Evolutionary conservation across 2,113 vertebrate species (phyloP).

Genomic region (Castor canadensis): DNA sequence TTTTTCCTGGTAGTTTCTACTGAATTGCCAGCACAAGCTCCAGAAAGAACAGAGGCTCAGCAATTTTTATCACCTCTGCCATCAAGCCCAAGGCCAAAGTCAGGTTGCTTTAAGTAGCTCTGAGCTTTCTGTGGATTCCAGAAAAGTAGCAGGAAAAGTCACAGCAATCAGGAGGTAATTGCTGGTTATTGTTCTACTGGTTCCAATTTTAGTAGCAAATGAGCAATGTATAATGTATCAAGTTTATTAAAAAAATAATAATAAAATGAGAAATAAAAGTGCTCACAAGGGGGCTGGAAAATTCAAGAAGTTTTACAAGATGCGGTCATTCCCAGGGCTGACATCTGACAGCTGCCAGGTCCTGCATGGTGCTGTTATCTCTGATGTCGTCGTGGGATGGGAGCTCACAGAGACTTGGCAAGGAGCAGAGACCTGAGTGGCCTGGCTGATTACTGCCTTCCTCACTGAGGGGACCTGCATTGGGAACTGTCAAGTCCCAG

Average conservation of each 20-base stretch:
- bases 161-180: conserved; percentile 48
- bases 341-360: not conserved
- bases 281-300: conserved; percentile 38
- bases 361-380: conserved; percentile 18
- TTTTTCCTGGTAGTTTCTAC: not conserved
- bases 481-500: not conserved
- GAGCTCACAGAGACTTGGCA: not conserved
- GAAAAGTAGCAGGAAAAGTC: not conserved
- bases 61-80: no score
- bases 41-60: no score
- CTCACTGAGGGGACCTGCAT: not conserved
- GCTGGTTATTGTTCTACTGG: conserved; percentile 73
- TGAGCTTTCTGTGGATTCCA: not conserved
- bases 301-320: not conserved
- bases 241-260: conserved; percentile 78
- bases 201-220: conserved; percentile 80
- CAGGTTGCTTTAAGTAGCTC: not conserved
- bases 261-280: conserved; percentile 77
- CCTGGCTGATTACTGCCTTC: not conserved
- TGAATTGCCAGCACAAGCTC: not conserved
- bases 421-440: fast-evolving
- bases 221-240: conserved; percentile 63
- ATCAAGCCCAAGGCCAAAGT: not conserved
- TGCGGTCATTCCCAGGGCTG: not conserved
- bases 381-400: fast-evolving